phyloP scores from a whole-genome alignment of 2,888 invertebrate species.

The Chrysomela aeneicollis region DNA sequence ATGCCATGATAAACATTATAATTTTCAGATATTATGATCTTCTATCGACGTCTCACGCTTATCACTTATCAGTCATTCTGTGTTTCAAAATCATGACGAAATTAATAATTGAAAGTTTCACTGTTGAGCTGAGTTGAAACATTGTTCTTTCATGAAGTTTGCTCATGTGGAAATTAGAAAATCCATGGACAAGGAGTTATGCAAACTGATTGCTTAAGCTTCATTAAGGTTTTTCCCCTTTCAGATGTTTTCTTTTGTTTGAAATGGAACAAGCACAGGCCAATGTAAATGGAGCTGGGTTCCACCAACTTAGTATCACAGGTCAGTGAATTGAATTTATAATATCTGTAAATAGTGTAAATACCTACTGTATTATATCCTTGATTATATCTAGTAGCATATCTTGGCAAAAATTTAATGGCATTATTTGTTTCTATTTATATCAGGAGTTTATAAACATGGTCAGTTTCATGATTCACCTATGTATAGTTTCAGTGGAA shows the following conservation, averaged over 20 bases:
- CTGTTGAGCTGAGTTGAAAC: too few relatives aligned
- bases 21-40: slow-evolving; percentile 6
- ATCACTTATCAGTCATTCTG: too few relatives aligned
- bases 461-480: too few relatives aligned
- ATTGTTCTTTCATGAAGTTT: slow-evolving; percentile 17
- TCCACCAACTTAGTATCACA: slow-evolving; percentile 74
- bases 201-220: slow-evolving; percentile 10
- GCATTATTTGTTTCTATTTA: not conserved
- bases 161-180: slow-evolving; percentile 27
- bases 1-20: slow-evolving; percentile 19
- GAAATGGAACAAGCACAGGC: slow-evolving; percentile 42
- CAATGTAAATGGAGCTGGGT: slow-evolving; percentile 61
- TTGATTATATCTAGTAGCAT: not conserved
- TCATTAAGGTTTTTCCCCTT: slow-evolving; percentile 15
- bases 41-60: too few relatives aligned
- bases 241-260: slow-evolving; percentile 27
- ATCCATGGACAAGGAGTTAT: slow-evolving; percentile 24
- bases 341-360: too few relatives aligned
- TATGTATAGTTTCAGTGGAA: too few relatives aligned
- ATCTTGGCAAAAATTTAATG: slow-evolving; percentile 6
- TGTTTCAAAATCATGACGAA: too few relatives aligned
- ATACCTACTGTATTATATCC: too few relatives aligned
- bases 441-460: not conserved
- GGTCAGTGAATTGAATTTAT: too few relatives aligned
- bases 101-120: too few relatives aligned